Evolutionary conservation across 2,888 invertebrate genomes (phyloP), one percentile per base, ranked within the genome.

Genomic region (Zygothrica quintamaculata): DNA sequence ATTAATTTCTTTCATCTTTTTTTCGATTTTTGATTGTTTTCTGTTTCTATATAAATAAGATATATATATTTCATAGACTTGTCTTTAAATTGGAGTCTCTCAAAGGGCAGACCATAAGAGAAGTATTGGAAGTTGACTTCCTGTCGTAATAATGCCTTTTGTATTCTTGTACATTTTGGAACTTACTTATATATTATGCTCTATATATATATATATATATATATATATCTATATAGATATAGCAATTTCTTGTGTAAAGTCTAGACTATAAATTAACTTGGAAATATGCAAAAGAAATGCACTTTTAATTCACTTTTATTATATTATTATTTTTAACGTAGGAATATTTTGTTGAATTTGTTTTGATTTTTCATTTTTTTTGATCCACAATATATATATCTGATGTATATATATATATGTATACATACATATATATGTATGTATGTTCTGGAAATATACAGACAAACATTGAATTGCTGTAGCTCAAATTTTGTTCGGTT

Each of bases 391-490:
- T 48, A 25, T 57, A 42, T 42, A 50, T 18, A 56, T 25, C 43
- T 46, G 56, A 64, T 59, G 6, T 59, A 29, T 44, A 60, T 39
- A 25, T 42, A 29, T 48, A 37, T 42, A 8, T 42, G 34, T 51
- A 11, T 52, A 48, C 3, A 13, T 22, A 18, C 15, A 5, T 40
- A 33, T 46, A 50, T 66, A 47, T 61, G 12, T 36, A 25, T 39
- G 75, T 80, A 80, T 82, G 75, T 76, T 76, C 48, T 71, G 62
- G 62, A 77, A 84, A 80, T 77, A 79, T 80, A 87, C 67, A 77
- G 77, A 68, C 57, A 71, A 22, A 74, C 74, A 65, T 65, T n/a
- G n/a, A n/a, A n/a, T n/a, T 58, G 15, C 60, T 62, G 50, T 60
- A 50, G 46, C 34, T 26, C 18, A 59, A 40, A 56, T 74, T n/a